Base-by-base conservation (phyloP, 2,888 invertebrate species). In the Agrypnus murinus region DNA sequence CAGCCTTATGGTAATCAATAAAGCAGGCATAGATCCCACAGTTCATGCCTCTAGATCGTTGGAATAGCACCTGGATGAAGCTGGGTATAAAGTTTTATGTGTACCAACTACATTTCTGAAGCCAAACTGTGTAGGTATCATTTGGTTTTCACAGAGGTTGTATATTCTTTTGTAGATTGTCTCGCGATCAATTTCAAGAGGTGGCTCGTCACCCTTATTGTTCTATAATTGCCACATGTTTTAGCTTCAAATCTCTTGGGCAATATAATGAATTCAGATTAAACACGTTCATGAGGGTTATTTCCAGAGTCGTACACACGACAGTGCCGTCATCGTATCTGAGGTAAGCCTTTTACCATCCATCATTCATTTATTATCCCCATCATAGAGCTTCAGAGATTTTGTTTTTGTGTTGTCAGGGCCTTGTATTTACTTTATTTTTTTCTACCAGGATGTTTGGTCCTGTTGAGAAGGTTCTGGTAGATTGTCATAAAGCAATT, bases 1-100 rank as follows among this genome's bases (percentile, higher is more conserved):
- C 19, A 15, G 73, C 69, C 34, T 76, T 76, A 17, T 46, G 36
- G 25, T 65, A 50, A 53, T 71, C 57, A 6, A 66, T 55, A n/a
- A 58, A 64, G 19, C 59, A 72, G 17, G 40, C 50, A 17, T 62
- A 59, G 12, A 72, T 32, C 38, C 63, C 43, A 15, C 10, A 15
- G n/a, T 57, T 57, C 10, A 69, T 25, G 58, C 69, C 59, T 12
- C 50, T 53, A 43, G 32, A 72, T 40, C 65, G 25, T 55, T 72
- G 59, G 25, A 69, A 31, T 12, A 69, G 14, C 15, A 65, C 59
- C 14, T 72, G 40, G 8, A 65, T 12, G n/a, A n/a, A n/a, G n/a
- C 43, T 36, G 45, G 65, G n/a, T n/a, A 72, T 12, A 65, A 50
- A 1, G 65, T 50, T 34, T 72, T 53, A n/a, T 60, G 19, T 67